Evolutionary conservation across 2,888 invertebrate genomes (phyloP).

Genomic region (Stenolophus ochropezus): DNA sequence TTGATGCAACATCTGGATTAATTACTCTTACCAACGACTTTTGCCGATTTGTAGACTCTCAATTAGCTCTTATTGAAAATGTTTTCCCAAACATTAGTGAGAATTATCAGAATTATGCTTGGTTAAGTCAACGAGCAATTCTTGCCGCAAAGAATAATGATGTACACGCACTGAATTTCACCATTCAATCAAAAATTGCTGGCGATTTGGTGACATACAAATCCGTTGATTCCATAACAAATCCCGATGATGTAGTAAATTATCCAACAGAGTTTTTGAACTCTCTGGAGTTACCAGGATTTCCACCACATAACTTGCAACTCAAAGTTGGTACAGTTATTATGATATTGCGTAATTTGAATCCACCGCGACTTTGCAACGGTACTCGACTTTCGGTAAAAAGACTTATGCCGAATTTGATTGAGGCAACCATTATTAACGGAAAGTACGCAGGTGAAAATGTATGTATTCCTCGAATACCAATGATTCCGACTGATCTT

Average conservation of each 20-base stretch:
- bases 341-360: constrained; percentile 58
- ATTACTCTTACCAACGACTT: constrained; percentile 66
- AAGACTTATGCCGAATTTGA: constrained; percentile 61
- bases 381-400: constrained; percentile 51
- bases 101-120: constrained; percentile 66
- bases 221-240: constrained; percentile 61
- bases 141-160: constrained; percentile 68
- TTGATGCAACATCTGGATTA: constrained; percentile 64
- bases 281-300: constrained; percentile 61
- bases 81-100: constrained; percentile 67
- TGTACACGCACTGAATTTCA: constrained; percentile 63
- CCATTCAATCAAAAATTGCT: constrained; percentile 61
- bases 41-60: constrained; percentile 64
- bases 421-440: constrained; percentile 61
- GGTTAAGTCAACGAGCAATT: constrained; percentile 66
- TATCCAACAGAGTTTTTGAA: constrained; percentile 64
- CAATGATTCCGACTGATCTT: constrained; percentile 65
- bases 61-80: constrained; percentile 64
- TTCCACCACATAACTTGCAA: constrained; percentile 61
- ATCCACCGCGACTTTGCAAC: constrained; percentile 60
- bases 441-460: constrained; percentile 62
- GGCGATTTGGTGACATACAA: constrained; percentile 61
- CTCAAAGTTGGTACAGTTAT: constrained; percentile 60
- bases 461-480: constrained; percentile 61
- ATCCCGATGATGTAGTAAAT: constrained; percentile 61